These are phyloP conservation scores for Tipula lateralis DNA, from an alignment of 2,888 invertebrate species.

Conservation along the genomic window DNA sequence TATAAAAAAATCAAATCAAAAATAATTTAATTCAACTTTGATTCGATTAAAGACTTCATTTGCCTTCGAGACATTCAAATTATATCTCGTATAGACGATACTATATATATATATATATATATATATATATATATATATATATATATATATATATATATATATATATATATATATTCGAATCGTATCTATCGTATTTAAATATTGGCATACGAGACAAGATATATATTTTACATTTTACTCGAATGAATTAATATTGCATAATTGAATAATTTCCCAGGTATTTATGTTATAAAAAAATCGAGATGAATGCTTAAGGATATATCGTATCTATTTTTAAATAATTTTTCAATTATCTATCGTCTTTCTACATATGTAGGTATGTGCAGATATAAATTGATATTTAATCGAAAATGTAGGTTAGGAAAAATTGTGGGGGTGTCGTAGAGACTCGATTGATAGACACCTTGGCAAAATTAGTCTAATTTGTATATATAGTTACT, in stretches of 20 bases:
- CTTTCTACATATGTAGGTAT: too few relatives aligned
- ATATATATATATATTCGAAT: too few relatives aligned
- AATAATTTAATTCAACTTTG: not conserved
- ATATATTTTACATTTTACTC: not conserved
- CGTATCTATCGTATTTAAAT: too few relatives aligned
- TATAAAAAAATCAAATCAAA: too few relatives aligned
- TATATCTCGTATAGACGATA: too few relatives aligned
- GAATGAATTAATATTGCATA: not conserved
- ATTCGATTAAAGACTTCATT: not conserved
- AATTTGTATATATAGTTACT: too few relatives aligned
- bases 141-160: too few relatives aligned
- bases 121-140: too few relatives aligned
- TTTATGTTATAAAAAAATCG: not conserved
- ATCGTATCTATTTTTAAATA: not conserved
- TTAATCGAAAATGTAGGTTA: not conserved
- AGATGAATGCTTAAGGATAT: not conserved
- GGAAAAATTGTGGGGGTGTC: not conserved
- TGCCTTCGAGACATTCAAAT: not conserved
- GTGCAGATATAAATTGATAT: not conserved
- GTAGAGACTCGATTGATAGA: not conserved
- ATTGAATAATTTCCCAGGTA: not conserved
- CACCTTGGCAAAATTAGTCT: not conserved
- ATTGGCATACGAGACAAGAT: not conserved
- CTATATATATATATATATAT: too few relatives aligned
- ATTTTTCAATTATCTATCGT: not conserved